Conservation (phyloP, 2,888 invertebrate genomes). For the Diogma glabrata region DNA sequence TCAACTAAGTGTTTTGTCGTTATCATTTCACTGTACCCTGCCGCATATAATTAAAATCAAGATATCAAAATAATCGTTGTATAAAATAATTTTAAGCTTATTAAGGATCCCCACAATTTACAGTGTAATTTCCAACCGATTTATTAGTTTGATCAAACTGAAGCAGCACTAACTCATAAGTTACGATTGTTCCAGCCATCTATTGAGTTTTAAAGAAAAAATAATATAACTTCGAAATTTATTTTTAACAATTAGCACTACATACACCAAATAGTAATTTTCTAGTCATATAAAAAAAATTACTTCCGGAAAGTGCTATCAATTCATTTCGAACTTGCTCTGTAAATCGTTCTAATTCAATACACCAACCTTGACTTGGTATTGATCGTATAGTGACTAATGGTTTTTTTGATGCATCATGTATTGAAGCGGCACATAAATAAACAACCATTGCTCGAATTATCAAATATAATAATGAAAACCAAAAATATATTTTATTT, state of each 20-base stretch:
- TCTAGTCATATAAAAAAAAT: slow-evolving; percentile 5
- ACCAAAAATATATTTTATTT: slow-evolving; percentile 36
- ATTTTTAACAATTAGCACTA: not conserved
- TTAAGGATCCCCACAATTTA: too few species aligned
- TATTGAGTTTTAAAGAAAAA: not conserved
- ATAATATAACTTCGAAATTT: not conserved
- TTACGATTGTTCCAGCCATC: slow-evolving; percentile 8
- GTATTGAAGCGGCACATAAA: slow-evolving; percentile 36
- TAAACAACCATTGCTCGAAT: slow-evolving; percentile 36
- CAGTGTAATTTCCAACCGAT: too few species aligned
- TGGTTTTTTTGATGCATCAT: slow-evolving; percentile 37
- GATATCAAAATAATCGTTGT: too few species aligned
- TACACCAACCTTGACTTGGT: slow-evolving; percentile 6
- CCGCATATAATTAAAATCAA: too few species aligned
- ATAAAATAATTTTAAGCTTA: too few species aligned
- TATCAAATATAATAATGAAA: slow-evolving; percentile 37
- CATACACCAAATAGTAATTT: slow-evolving; percentile 5
- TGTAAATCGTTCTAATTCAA: slow-evolving; percentile 7
- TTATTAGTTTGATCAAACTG: slow-evolving; percentile 8
- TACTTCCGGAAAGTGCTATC: not conserved
- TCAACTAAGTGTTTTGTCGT: too few species aligned
- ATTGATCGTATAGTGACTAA: slow-evolving; percentile 32
- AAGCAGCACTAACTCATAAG: slow-evolving; percentile 8
- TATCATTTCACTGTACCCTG: too few species aligned
- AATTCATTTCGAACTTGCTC: not conserved